Evolutionary conservation across 2,797 vertebrate species (phyloP).

Genomic region (Artibeus lituratus): DNA sequence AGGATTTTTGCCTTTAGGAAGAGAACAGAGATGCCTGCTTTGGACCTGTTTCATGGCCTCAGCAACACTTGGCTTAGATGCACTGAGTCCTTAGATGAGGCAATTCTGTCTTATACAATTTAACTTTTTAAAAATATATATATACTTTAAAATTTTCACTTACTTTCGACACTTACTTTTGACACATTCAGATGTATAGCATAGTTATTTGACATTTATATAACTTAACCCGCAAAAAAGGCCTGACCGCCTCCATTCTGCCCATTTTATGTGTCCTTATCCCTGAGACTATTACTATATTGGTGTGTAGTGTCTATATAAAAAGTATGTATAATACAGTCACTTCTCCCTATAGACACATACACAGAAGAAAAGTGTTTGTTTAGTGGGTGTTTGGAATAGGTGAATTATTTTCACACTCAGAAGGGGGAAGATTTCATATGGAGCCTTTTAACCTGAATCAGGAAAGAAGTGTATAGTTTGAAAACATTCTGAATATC

Average conservation of each 20-base stretch:
- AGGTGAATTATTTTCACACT: not conserved
- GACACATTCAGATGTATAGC: too few species aligned
- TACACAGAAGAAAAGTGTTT: not conserved
- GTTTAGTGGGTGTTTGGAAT: not conserved
- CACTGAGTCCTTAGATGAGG: not conserved
- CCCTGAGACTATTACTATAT: not conserved
- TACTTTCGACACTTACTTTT: too few species aligned
- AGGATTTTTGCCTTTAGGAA: not conserved
- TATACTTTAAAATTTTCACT: too few species aligned
- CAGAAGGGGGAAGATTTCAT: not conserved
- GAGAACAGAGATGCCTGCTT: not conserved
- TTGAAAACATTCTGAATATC: slow-evolving; percentile 25
- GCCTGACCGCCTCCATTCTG: not conserved
- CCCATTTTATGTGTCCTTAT: not conserved
- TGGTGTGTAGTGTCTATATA: not conserved
- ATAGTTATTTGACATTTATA: too few species aligned
- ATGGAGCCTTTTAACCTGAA: not conserved
- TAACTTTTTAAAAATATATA: not conserved
- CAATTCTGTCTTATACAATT: not conserved
- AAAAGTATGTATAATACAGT: not conserved
- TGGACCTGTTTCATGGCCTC: not conserved
- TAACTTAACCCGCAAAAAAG: not conserved
- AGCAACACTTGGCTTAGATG: not conserved
- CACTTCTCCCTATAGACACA: not conserved
- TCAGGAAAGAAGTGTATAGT: not conserved